Evolutionary conservation across 2,888 invertebrate species (phyloP).

Genomic region (Prenolepis imparis): DNA sequence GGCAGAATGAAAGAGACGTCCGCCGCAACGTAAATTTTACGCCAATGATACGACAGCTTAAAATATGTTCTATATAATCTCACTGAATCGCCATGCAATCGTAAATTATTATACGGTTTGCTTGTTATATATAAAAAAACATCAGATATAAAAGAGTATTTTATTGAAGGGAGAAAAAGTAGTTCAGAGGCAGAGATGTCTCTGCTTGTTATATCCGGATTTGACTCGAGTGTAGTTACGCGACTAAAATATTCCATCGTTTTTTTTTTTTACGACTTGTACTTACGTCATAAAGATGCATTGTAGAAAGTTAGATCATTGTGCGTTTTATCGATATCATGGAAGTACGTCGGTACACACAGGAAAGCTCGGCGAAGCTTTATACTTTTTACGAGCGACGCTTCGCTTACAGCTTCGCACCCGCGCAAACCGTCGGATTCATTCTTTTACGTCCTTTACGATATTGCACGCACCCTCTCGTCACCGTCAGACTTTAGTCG

Average conservation of each 20-base stretch:
- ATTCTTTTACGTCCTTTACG: conserved; percentile 36
- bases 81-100: conserved; percentile 16
- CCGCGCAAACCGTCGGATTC: conserved; percentile 15
- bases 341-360: neutral
- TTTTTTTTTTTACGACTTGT: conserved; percentile 16
- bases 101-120: conserved; percentile 21
- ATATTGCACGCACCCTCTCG: conserved; percentile 23
- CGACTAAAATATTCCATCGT: neutral
- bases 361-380: conserved; percentile 5
- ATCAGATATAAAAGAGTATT: neutral
- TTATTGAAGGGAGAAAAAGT: neutral
- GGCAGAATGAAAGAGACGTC: conserved; percentile 42
- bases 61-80: conserved; percentile 27
- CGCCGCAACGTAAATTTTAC: conserved; percentile 42
- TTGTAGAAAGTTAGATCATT: conserved; percentile 5
- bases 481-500: conserved; percentile 12
- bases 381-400: conserved; percentile 41
- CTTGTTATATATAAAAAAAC: conserved; percentile 8
- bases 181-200: neutral
- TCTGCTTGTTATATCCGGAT: neutral
- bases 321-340: conserved; percentile 10
- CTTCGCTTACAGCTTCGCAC: conserved; percentile 31
- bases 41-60: conserved; percentile 24
- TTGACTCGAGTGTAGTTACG: neutral
- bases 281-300: neutral